Base-by-base conservation (phyloP, 1,140 invertebrate species). In the Rhagoletis zephyria region DNA sequence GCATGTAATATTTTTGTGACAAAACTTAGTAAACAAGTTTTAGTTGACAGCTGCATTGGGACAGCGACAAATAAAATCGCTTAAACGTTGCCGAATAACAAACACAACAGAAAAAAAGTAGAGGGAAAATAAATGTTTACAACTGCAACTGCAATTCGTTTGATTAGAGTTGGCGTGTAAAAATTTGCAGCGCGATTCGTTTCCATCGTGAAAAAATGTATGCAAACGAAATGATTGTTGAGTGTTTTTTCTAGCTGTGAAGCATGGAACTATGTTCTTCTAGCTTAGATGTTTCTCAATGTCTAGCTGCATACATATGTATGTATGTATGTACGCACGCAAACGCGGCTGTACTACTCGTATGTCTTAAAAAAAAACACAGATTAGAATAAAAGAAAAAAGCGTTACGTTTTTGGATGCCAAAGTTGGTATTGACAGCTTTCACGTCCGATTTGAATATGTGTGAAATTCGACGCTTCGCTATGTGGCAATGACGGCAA, bases 391-490 rank as follows among this genome's bases (percentile, higher is more conserved):
- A 63, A 14, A 30, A 30, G 30, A 30, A 30, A 30, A 30, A 30
- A 30, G 1, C 30, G 30, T 30, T 30, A 1, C 30, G 1, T 14
- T 63, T 63, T 63, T 16, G n/a, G 61, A 14, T 56, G 10, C 51
- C 51, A 5, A 56, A 56, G 51, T 77, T 51, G 19, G 14, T 81
- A 59, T 12, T 81, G 74, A 81, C 74, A 81, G 74, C 74, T 81
- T 30, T 56, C 51, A 51, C 48, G 45, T 30, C 45, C 74, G 74
- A 81, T 81, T 81, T 81, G 74, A 51, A 51, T 81, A 56, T 81
- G 51, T 81, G 74, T 19, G 45, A 59, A 81, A 81, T 81, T 51
- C 45, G 48, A 81, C 61, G 61, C 42, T 81, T 81, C 6, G 12
- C 9, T 56, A 1, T 63, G 7, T 30, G 42, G 40, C 2, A 63